Evolutionary conservation across 2,113 vertebrate genomes (phyloP), one percentile per base, ranked within the genome.

Genomic region (Otus sunia): DNA sequence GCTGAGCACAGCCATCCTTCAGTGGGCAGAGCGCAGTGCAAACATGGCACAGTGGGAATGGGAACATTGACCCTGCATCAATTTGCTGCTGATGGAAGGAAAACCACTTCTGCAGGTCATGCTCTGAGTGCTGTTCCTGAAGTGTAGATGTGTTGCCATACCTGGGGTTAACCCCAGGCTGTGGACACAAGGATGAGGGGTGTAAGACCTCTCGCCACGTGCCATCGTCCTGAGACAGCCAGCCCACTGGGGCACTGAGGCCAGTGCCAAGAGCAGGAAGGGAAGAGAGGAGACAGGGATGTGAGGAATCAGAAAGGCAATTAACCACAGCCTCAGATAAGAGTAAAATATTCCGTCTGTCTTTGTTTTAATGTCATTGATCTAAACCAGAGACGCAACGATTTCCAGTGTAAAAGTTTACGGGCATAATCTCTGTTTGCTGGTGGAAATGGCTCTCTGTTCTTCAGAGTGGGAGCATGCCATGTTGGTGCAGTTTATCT

Each of bases 401-500:
- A 77, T 89, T 78, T 86, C 84, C 88, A 96, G 90, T 55, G 80
- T 91, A 76, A 73, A 39, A 87, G 77, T 96, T 97, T 92, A 91
- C 1, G 3, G 64, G 52, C n/a, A 30, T 32, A 67, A 22, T 88
- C 79, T 45, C 34, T 75, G 43, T 21, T 88, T 63, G 90, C 68
- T 83, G 49, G 72, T 94, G 78, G 85, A 92, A 93, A 66, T 22
- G 82, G 26, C 41, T 47, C 52, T 62, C 56, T 12, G 32, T 71
- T 73, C 81, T 79, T 72, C 39, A 20, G 78, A 85, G 85, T 34
- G 60, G 83, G 86, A 94, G 34, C 41, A 21, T 36, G 39, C 66
- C 77, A 36, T 2, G 41, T 39, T 59, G 53, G 66, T 86, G 56
- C 66, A 86, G 94, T 95, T 96, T 86, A 93, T 96, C 94, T 95